A percentile compares a stretch with the other conserved stretches of the same genome.
Evolutionary conservation across 2,888 invertebrate species (phyloP).

Genomic region (Hydrotaea cyrtoneurina): DNA sequence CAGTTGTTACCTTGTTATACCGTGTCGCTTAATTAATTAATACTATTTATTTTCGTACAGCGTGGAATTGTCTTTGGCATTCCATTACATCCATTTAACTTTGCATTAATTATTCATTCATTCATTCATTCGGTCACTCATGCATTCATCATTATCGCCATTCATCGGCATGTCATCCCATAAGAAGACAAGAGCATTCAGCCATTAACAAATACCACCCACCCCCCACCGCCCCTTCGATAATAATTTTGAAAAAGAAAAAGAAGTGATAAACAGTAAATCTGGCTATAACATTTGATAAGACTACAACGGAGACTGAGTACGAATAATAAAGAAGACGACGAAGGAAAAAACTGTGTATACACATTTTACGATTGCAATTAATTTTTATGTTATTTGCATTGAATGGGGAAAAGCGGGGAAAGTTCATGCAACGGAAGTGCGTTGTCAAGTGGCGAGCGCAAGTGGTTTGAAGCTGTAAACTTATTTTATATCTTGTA

Average conservation of each 20-base stretch:
- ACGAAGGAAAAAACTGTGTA: neutral
- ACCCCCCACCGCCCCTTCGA: neutral
- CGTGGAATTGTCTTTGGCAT: neutral
- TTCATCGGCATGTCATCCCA: conserved; percentile 5
- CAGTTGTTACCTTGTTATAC: neutral
- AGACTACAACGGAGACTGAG: too few relatives aligned
- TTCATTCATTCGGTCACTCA: neutral
- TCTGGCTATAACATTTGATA: too few relatives aligned
- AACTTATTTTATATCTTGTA: neutral
- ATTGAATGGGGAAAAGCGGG: conserved; percentile 12
- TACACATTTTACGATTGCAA: conserved; percentile 57
- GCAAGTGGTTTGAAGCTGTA: conserved; percentile 2
- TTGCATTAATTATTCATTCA: conserved; percentile 60
- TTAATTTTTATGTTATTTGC: conserved; percentile 59
- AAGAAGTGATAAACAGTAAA: neutral
- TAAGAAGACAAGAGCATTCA: neutral
- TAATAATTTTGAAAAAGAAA: neutral
- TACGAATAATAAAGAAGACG: too few relatives aligned
- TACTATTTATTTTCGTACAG: neutral
- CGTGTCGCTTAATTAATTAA: neutral
- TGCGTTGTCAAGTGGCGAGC: neutral
- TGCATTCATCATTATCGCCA: conserved; percentile 11
- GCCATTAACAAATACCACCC: neutral
- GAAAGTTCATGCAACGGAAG: neutral
- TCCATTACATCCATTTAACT: conserved; percentile 47